A percentile compares a stretch with the other conserved stretches of the same genome.
phyloP scores from a whole-genome alignment of 2,888 invertebrate species.

The Trissoscelio sp. region DNA sequence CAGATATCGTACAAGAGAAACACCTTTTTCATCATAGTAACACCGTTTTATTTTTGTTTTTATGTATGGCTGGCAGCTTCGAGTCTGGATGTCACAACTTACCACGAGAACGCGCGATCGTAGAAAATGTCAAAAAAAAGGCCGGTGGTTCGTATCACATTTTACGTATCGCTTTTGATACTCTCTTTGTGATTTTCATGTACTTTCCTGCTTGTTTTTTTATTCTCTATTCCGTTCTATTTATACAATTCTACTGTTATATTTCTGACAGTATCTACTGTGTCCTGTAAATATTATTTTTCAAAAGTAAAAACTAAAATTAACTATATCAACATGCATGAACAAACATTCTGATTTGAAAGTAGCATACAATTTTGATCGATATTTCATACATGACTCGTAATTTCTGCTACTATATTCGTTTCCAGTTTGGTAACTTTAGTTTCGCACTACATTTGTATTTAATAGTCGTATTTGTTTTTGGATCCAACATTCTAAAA shows the following conservation, averaged over 20 bases:
- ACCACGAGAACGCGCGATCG: constrained; percentile 80
- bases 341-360: constrained; percentile 15
- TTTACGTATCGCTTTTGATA: constrained; percentile 68
- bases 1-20: constrained; percentile 15
- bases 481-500: too few species aligned
- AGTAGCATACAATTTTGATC: constrained; percentile 9
- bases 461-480: constrained; percentile 1
- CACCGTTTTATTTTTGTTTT: constrained; percentile 74
- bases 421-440: not conserved
- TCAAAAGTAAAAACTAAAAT: constrained; percentile 5
- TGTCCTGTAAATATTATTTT: constrained; percentile 33
- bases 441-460: constrained; percentile 6
- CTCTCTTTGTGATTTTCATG: constrained; percentile 60
- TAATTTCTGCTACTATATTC: constrained; percentile 12
- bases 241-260: constrained; percentile 21
- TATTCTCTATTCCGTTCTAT: constrained; percentile 13
- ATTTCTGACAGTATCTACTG: constrained; percentile 20
- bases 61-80: constrained; percentile 80
- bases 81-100: constrained; percentile 81
- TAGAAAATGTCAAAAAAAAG: constrained; percentile 83
- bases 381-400: constrained; percentile 4
- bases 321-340: constrained; percentile 28
- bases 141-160: constrained; percentile 82
- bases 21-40: constrained; percentile 59
- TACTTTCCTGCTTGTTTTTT: constrained; percentile 61